Evolutionary conservation across 2,797 vertebrate genomes (phyloP), one percentile per base, ranked within the genome.

Genomic region (Holocentrus rufus): DNA sequence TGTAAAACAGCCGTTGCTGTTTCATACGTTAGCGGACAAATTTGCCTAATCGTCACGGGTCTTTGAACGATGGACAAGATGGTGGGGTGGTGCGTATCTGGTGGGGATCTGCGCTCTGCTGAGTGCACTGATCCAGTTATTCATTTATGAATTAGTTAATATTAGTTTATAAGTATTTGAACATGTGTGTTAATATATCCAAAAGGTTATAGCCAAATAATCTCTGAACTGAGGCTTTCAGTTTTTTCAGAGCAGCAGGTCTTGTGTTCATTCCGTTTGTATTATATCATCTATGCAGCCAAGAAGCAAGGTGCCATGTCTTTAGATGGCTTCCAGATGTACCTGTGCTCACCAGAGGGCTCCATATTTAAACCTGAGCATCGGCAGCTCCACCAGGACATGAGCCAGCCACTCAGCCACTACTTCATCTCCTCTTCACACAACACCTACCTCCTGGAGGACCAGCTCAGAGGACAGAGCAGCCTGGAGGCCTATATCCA

Each of bases 401-500:
- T 99, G 98, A 95, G 72, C 63, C 96, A 95, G 42, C 95, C 98
- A 0, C 94, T 99, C 52, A 95, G 89, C 90, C 95, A 97, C 88
- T 99, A 99, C 88, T 98, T 95, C 90, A 97, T 99, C 93, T 97
- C 95, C 71, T 98, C 97, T 47, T 99, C 98, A 31, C 98, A 99
- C 87, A 99, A 99, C 92, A 99, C 98, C 42, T 99, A 99, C 87
- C 94, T 99, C 62, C 87, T 99, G 85, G 95, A 96, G 82, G 94
- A 99, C 91, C 98, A 99, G 92, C 90, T 99, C n/a, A 88, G 94
- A 23, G 97, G 97, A 55, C 96, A 95, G 34, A 99, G 97, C 94
- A 99, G 97, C 75, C 85, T 96, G 0, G 98, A 99, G 80, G 97
- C 96, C 1, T 99, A 99, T 81, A 98, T 98, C 88, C 92, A 95